A percentile compares a stretch with the other conserved stretches of the same genome.
phyloP scores from a whole-genome alignment of 2,113 vertebrate species.

The Condylura cristata region DNA sequence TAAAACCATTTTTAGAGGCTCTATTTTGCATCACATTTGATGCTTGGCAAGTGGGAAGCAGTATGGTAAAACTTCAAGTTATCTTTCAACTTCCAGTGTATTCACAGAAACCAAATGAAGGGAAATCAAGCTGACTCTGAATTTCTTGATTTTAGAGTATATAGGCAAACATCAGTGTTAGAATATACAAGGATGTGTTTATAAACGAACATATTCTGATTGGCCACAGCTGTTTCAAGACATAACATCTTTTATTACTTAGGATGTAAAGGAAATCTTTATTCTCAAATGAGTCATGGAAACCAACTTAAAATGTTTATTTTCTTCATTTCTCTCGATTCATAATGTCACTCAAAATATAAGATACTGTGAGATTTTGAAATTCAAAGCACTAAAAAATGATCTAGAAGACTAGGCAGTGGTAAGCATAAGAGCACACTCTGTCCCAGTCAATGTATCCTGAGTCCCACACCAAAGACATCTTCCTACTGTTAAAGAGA shows the following conservation, averaged over 20 bases:
- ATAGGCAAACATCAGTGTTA: slow-evolving; percentile 20
- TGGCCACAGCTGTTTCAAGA: slow-evolving; percentile 49
- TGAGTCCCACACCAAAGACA: not conserved
- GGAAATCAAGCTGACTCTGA: not conserved
- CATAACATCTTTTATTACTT: slow-evolving; percentile 28
- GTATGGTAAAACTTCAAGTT: not conserved
- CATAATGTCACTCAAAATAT: slow-evolving; percentile 50
- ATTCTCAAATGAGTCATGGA: slow-evolving; percentile 23
- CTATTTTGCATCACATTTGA: slow-evolving; percentile 53
- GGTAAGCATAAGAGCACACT: not conserved
- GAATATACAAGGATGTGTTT: slow-evolving; percentile 45
- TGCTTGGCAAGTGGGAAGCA: not conserved
- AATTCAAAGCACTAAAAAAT: slow-evolving; percentile 35
- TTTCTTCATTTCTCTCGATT: slow-evolving; percentile 4
- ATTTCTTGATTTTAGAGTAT: slow-evolving; percentile 1
- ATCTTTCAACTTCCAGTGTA: not conserved
- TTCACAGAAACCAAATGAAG: slow-evolving; percentile 23
- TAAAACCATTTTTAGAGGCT: slow-evolving; percentile 25
- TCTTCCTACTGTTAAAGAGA: not conserved
- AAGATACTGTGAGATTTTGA: slow-evolving; percentile 34
- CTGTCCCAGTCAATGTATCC: not conserved
- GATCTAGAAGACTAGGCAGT: not conserved
- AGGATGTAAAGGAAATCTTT: slow-evolving; percentile 50
- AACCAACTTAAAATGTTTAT: slow-evolving; percentile 31
- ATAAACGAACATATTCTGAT: slow-evolving; percentile 47